Conservation (phyloP, 2,888 invertebrate genomes). For the Escarpia spicata region DNA sequence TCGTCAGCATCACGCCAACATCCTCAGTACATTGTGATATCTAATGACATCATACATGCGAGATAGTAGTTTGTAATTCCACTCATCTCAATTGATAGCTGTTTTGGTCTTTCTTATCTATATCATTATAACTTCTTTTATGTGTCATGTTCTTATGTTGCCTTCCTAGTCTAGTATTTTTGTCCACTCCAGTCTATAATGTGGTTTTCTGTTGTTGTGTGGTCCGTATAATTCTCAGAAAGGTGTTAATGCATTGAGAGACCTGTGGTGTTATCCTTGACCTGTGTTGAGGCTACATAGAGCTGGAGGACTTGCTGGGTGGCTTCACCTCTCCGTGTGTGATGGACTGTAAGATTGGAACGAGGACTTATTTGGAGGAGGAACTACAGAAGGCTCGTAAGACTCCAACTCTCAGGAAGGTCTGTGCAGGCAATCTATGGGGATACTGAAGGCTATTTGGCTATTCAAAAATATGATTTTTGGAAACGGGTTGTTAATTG, state of each 20-base stretch:
- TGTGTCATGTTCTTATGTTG: no score
- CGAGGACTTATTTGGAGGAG: conserved; percentile 92
- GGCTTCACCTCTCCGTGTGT: conserved; percentile 93
- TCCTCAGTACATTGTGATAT: no score
- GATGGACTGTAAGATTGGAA: conserved; percentile 97
- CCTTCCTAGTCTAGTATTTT: no score
- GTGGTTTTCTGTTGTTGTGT: no score
- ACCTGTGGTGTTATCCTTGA: conserved; percentile 39
- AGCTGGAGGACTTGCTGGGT: conserved; percentile 90
- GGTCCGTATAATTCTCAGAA: not conserved
- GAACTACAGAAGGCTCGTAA: conserved; percentile 94
- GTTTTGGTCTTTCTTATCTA: no score
- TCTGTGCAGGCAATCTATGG: conserved; percentile 60
- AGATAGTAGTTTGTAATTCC: no score
- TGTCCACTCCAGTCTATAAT: no score
- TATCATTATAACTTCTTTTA: no score
- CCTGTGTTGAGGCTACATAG: conserved; percentile 74
- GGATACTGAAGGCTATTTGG: not conserved
- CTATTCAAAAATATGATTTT: not conserved
- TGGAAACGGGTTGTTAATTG: not conserved
- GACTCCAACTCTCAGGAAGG: conserved; percentile 82
- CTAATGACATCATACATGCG: no score
- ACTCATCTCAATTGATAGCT: no score
- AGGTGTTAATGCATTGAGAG: not conserved
- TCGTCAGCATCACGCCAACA: no score